Conservation (phyloP, 1,140 invertebrate genomes). For the Sarcophaga bullata region DNA sequence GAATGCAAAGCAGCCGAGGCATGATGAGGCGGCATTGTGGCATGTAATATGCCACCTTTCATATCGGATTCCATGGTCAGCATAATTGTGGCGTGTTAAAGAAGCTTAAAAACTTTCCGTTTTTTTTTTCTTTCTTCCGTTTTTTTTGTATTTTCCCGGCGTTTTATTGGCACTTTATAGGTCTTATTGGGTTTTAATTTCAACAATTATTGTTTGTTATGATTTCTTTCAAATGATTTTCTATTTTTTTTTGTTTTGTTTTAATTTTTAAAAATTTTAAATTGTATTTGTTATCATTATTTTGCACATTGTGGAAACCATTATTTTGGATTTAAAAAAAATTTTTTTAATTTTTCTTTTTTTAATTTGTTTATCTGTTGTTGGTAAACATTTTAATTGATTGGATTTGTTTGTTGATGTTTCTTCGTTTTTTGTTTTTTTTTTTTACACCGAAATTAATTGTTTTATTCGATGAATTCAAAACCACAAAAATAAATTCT, state of each 20-base stretch:
- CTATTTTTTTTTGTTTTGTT: background rate
- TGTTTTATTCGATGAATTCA: too few relatives aligned
- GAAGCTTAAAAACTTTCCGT: constrained; percentile 50
- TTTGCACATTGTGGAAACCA: constrained; percentile 20
- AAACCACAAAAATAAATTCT: too few relatives aligned
- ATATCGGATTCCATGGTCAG: constrained; percentile 89
- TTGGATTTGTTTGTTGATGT: background rate
- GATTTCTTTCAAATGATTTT: background rate
- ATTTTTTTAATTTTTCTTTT: background rate
- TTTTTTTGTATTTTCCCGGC: background rate
- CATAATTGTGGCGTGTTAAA: constrained; percentile 72
- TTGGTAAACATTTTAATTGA: background rate
- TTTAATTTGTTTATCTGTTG: too few relatives aligned
- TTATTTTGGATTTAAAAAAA: background rate
- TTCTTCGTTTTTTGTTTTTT: background rate
- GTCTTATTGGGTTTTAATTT: constrained; percentile 33
- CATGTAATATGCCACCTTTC: constrained; percentile 84
- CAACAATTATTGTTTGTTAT: background rate
- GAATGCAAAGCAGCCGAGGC: constrained; percentile 70
- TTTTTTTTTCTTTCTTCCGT: too few relatives aligned
- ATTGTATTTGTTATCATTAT: background rate
- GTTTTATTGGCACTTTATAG: constrained; percentile 36
- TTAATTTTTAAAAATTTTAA: background rate
- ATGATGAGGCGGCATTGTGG: constrained; percentile 83
- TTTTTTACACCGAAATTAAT: too few relatives aligned